These are phyloP conservation scores for Macrosteles quadrilineatus DNA, from an alignment of 1,140 invertebrate genomes.

Conservation along the genomic window DNA sequence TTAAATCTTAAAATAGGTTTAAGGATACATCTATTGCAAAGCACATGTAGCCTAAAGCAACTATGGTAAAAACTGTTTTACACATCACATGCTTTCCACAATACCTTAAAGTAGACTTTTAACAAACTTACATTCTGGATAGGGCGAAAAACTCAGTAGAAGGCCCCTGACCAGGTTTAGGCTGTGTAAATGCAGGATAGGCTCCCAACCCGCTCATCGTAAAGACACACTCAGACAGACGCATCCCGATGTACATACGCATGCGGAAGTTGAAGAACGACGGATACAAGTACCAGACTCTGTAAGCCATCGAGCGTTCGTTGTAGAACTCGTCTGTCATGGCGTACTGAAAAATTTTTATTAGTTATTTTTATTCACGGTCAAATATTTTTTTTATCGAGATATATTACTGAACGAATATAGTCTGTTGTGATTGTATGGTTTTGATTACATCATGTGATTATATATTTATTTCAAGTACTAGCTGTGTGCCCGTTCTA, in stretches of 20 bases:
- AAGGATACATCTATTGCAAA: no score
- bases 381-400: no score
- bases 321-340: conserved; percentile 66
- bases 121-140: conserved; percentile 32
- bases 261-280: conserved; percentile 86
- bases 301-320: conserved; percentile 67
- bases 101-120: no score
- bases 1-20: no score
- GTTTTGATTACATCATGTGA: no score
- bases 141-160: conserved; percentile 37
- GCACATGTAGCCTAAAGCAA: no score
- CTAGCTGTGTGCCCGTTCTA: no score
- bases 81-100: no score
- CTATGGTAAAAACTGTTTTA: no score
- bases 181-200: conserved; percentile 73
- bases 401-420: no score
- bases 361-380: conserved; percentile 34
- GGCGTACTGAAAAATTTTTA: conserved; percentile 63
- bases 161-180: conserved; percentile 80
- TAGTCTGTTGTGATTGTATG: no score
- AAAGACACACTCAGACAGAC: conserved; percentile 89
- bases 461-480: no score
- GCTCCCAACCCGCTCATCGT: conserved; percentile 87
- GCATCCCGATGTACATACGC: conserved; percentile 87
- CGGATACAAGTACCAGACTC: conserved; percentile 82